A percentile compares a stretch with the other conserved stretches of the same genome.
phyloP scores from a whole-genome alignment of 2,888 invertebrate genomes.

The Stenichneumon culpator region DNA sequence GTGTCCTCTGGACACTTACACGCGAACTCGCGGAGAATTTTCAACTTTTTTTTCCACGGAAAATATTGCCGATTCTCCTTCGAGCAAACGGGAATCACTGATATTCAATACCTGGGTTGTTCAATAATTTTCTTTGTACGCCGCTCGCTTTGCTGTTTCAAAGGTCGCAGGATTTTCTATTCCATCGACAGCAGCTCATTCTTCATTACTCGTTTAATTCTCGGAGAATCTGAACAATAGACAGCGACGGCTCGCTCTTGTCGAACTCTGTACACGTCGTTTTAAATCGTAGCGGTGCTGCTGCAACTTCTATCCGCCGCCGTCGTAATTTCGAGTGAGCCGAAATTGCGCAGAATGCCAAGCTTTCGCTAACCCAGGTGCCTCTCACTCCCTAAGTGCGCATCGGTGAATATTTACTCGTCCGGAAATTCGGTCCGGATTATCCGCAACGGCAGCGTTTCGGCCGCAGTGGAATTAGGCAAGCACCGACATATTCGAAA shows the following conservation, averaged over 20 bases:
- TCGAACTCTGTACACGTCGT: conserved; percentile 11
- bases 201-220: not conserved
- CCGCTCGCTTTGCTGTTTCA: not conserved
- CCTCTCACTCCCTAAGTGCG: conserved; percentile 10
- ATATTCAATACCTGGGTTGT: not conserved
- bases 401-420: conserved; percentile 18
- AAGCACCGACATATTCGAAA: not conserved
- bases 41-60: not conserved
- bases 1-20: too few species aligned
- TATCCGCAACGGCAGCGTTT: not conserved
- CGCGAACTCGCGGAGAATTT: too few species aligned
- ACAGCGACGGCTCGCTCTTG: conserved; percentile 2
- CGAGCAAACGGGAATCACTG: not conserved
- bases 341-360: not conserved
- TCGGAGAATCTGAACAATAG: conserved; percentile 7
- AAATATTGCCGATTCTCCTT: not conserved
- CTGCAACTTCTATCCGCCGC: not conserved
- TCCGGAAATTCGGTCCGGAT: conserved; percentile 1
- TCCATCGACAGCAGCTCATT: not conserved
- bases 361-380: not conserved
- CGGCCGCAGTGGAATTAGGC: not conserved
- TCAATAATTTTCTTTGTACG: not conserved
- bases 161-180: conserved; percentile 16
- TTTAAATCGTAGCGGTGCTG: not conserved
- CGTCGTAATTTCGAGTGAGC: not conserved